Base-by-base conservation (phyloP, 2,113 vertebrate genomes). In the Pimephales promelas region DNA sequence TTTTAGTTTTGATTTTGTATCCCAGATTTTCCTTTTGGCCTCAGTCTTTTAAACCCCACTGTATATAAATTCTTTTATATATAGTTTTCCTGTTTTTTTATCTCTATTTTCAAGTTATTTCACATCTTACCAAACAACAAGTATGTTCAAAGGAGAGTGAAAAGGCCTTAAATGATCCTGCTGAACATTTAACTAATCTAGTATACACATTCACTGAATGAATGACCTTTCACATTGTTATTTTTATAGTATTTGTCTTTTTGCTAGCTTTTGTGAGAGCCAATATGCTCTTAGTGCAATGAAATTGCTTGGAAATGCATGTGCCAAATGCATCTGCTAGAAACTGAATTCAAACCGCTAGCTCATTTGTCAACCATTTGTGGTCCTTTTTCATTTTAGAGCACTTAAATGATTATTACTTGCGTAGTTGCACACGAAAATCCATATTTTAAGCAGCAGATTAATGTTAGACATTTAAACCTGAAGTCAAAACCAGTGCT, bases 251-350 rank as follows among this genome's bases (percentile, higher is more conserved):
- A 28, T 75, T 28, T 54, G 4, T n/a, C 45, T 18, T 56, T 74
- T 74, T 79, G 52, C 75, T 40, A 74, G 40, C 36, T 64, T 79
- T 79, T 36, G 49, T 24, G 34, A 83, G 49, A 57, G 61, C 82
- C 61, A 22, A 5, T 52, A 45, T 20, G 11, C 64, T 84, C 26
- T 81, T 62, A 78, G n/a, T 82, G 43, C 36, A 74, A 61, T 83
- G 24, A 24, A 71, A 85, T 22, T 47, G 47, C 66, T 82, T 36
- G 66, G 71, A 26, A 40, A 64, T 45, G 57, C 40, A 14, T 40
- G 56, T 82, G 83, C 83, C 83, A 82, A 83, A 79, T 73, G 62
- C 26, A 62, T 82, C 73, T 84, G 79, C 79, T 59, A 78, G 45
- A 77, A 62, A 64, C 45, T 59, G 43, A 2, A 61, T 62, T 74